phyloP scores from a whole-genome alignment of 2,888 invertebrate species.

The Morinoia aosen region DNA sequence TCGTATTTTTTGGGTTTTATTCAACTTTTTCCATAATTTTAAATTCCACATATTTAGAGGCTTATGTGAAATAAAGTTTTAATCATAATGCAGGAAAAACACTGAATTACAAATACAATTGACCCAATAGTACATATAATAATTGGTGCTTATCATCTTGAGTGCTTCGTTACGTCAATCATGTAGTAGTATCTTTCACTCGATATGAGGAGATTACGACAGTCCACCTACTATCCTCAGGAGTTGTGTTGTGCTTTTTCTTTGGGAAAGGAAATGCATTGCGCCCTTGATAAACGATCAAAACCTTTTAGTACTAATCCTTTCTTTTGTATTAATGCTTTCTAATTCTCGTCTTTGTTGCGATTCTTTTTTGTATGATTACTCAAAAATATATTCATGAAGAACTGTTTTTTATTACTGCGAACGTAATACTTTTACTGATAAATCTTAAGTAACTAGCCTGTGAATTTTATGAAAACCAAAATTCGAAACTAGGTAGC shows the following conservation, averaged over 20 bases:
- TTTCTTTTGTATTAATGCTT: no score
- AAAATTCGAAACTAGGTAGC: not conserved
- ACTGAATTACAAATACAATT: no score
- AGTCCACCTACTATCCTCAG: not conserved
- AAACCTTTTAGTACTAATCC: not conserved
- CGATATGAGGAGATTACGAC: not conserved
- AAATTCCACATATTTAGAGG: not conserved
- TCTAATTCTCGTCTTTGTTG: not conserved
- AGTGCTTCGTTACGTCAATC: not conserved
- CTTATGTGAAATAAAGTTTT: not conserved
- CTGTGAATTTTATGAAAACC: not conserved
- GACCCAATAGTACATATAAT: no score
- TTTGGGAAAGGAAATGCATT: not conserved
- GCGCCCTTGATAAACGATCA: not conserved
- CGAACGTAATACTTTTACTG: not conserved
- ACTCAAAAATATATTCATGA: not conserved
- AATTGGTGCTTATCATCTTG: no score
- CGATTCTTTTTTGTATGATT: not conserved
- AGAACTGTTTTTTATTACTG: not conserved
- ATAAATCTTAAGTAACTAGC: not conserved
- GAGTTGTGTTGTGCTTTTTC: not conserved
- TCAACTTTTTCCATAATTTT: not conserved
- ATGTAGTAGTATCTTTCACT: not conserved
- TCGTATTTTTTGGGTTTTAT: not conserved
- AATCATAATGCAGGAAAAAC: no score